phyloP scores from a whole-genome alignment of 1,140 invertebrate genomes.

The Pseudoatta argentina region DNA sequence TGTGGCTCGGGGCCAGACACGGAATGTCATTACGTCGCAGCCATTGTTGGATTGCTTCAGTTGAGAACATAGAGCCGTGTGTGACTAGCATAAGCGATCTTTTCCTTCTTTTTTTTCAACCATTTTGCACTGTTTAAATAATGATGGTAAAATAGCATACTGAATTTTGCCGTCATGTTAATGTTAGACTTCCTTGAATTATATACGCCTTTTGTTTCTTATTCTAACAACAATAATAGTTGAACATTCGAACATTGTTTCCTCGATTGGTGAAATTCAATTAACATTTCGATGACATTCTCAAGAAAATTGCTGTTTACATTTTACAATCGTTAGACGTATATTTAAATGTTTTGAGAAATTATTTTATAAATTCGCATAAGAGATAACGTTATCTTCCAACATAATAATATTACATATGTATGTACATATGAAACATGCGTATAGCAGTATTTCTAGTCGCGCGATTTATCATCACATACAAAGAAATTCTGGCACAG shows the following conservation, averaged over 20 bases:
- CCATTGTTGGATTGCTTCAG: slow-evolving; percentile 73
- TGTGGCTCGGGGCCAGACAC: slow-evolving; percentile 76
- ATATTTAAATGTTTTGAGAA: not conserved
- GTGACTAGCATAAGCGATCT: slow-evolving; percentile 6
- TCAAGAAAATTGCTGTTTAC: not conserved
- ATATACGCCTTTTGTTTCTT: not conserved
- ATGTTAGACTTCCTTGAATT: not conserved
- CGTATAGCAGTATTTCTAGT: slow-evolving; percentile 1
- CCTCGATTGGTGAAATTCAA: not conserved
- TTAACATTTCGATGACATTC: not conserved
- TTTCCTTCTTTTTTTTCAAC: not conserved
- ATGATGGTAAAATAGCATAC: not conserved
- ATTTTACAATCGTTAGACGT: not conserved
- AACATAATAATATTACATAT: not conserved
- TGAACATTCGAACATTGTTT: not conserved
- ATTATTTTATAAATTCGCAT: slow-evolving; percentile 25
- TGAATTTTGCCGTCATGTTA: not conserved
- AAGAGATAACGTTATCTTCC: slow-evolving; percentile 8
- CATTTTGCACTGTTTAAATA: slow-evolving; percentile 1
- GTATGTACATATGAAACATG: not conserved
- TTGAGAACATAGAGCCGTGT: slow-evolving; percentile 62
- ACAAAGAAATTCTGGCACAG: slow-evolving; percentile 37
- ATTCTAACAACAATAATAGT: slow-evolving; percentile 3
- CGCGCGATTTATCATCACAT: slow-evolving; percentile 31
- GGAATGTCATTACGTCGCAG: slow-evolving; percentile 74